Base-by-base conservation (phyloP, 2,888 invertebrate species). In the Agrotis ipsilon region DNA sequence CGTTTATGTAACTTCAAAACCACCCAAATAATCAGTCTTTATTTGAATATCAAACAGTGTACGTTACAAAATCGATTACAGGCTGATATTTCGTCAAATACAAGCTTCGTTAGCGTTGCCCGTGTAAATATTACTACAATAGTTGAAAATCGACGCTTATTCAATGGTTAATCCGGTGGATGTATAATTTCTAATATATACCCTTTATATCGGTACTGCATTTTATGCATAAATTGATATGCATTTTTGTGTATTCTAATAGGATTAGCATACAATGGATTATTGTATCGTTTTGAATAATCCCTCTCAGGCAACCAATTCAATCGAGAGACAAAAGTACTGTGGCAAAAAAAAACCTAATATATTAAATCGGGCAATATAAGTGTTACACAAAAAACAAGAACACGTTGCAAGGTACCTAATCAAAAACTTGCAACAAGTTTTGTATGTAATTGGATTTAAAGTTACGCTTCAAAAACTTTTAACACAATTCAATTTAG, bases 101-200 rank as follows among this genome's bases (percentile, higher is more conserved):
- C 54, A 75, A 39, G 18, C 45, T 62, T 68, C 24, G 46, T 58
- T 62, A 76, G 19, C 45, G 16, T 24, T 62, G 13, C n/a, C 27
- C 13, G 27, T 46, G 24, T 49, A 39, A 75, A 62, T 54, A 32
- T 11, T n/a, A 18, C 43, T 32, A 62, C 43, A 19, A 21, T 57
- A 43, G 39, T 9, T 18, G 51, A 61, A 46, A 54, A 59, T 63
- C 18, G 46, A 54, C 24, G 6, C 13, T 45, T 57, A 61, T 61
- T 61, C 39, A 55, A 27, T 2, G 9, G 18, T 11, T 63, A 13
- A 39, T 16, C 3, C 5, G 24, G 14, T 24, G n/a, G 24, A 51
- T 21, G 21, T 16, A 48, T 58, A 14, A 43, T 58, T 49, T 27
- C 5, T 57, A 6, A 43, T 48, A 7, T 24, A 67, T 45, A 32